A percentile compares a stretch with the other conserved stretches of the same genome.
Conservation (phyloP, 2,797 vertebrate genomes). For the Heliangelus exortis region DNA sequence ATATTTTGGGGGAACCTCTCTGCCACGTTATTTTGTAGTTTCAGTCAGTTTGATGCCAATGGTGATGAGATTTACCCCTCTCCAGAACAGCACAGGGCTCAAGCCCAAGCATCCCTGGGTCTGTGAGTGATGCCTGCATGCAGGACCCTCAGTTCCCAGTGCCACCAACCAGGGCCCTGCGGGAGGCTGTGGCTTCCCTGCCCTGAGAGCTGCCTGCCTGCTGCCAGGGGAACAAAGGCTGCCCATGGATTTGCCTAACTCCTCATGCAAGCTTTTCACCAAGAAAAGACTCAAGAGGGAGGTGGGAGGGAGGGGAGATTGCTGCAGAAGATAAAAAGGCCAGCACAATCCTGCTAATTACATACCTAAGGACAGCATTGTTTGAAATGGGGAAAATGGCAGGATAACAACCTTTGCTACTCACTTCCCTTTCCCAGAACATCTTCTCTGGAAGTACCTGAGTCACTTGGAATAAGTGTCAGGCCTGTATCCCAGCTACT, state of each 20-base stretch:
- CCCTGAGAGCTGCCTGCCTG: not conserved
- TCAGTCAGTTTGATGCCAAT: not conserved
- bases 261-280: not conserved
- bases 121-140: not conserved
- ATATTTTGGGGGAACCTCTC: not conserved
- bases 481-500: not conserved
- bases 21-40: not conserved
- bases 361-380: not conserved
- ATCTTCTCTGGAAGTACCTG: not conserved
- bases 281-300: not conserved
- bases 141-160: not conserved
- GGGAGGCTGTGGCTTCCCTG: not conserved
- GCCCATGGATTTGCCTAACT: not conserved
- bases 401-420: not conserved
- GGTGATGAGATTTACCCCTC: not conserved
- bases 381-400: constrained; percentile 18
- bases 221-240: not conserved
- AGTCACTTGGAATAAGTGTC: not conserved
- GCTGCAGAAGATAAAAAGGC: not conserved
- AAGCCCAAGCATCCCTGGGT: not conserved
- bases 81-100: not conserved
- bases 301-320: not conserved
- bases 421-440: not conserved
- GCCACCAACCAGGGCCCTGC: not conserved
- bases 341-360: not conserved